Conservation (phyloP, 2,888 invertebrate genomes). For the Tribolium freemani region DNA sequence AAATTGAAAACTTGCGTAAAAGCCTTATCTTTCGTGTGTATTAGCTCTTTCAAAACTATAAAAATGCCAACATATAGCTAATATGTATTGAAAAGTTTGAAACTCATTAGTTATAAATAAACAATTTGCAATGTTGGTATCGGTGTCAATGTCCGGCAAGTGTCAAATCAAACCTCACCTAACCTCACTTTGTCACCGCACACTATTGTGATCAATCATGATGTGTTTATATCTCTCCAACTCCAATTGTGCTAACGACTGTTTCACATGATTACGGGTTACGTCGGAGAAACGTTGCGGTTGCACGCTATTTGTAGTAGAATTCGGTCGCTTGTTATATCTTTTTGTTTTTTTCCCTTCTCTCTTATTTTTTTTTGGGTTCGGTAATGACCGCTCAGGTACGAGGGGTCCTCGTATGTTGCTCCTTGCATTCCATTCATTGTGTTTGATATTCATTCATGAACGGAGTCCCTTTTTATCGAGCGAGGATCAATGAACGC, state of each 20-base stretch:
- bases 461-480: not conserved
- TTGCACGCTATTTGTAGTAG: conserved; percentile 53
- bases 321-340: conserved; percentile 15
- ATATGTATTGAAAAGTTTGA: too few species aligned
- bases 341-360: not conserved
- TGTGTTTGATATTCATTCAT: conserved; percentile 19
- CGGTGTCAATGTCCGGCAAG: too few species aligned
- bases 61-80: too few species aligned
- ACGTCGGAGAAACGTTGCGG: conserved; percentile 44
- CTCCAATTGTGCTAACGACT: conserved; percentile 29
- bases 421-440: conserved; percentile 19
- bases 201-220: too few species aligned
- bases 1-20: too few species aligned
- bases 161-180: too few species aligned
- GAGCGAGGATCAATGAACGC: not conserved
- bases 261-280: conserved; percentile 52
- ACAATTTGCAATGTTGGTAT: too few species aligned
- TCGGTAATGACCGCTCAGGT: conserved; percentile 26
- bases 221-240: too few species aligned
- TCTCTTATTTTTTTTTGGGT: not conserved
- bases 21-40: too few species aligned
- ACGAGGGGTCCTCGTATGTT: not conserved
- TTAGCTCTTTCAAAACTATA: too few species aligned
- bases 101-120: too few species aligned
- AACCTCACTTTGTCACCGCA: too few species aligned